Percentiles rank a stretch among this genome's conserved stretches.
phyloP scores from a whole-genome alignment of 2,113 vertebrate genomes.

The Sinocyclocheilus anophthalmus region DNA sequence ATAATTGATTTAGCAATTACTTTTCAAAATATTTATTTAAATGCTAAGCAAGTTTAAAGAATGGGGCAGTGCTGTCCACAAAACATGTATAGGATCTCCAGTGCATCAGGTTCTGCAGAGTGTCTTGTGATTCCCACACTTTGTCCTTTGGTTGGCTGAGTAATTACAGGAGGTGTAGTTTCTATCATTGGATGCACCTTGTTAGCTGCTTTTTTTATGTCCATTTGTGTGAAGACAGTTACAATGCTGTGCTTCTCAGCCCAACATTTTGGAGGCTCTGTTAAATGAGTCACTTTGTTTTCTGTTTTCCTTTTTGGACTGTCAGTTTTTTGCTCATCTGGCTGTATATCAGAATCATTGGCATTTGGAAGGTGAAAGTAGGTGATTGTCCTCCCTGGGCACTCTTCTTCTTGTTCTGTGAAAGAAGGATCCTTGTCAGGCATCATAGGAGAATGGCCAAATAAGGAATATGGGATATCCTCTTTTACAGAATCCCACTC shows the following conservation, averaged over 20 bases:
- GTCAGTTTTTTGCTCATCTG: constrained; percentile 69
- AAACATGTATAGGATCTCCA: constrained; percentile 73
- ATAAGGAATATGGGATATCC: constrained; percentile 76
- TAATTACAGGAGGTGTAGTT: constrained; percentile 64
- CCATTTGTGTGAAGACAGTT: constrained; percentile 66
- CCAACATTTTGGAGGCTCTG: constrained; percentile 63
- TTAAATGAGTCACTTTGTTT: constrained; percentile 23
- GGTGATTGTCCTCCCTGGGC: constrained; percentile 74
- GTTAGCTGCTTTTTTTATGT: constrained; percentile 80
- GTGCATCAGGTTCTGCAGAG: constrained; percentile 67
- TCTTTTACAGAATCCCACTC: constrained; percentile 60
- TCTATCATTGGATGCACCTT: constrained; percentile 85
- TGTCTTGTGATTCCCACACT: constrained; percentile 57
- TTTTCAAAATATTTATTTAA: background rate
- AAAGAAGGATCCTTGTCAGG: constrained; percentile 71
- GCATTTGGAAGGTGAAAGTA: constrained; percentile 88
- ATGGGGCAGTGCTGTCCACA: constrained; percentile 78
- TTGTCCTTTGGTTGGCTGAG: constrained; percentile 74
- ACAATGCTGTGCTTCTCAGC: constrained; percentile 68
- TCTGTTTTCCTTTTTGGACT: constrained; percentile 56
- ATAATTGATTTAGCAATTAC: background rate
- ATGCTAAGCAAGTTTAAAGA: constrained; percentile 51
- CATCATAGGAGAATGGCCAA: constrained; percentile 65
- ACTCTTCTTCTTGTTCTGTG: constrained; percentile 80
- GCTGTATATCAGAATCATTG: constrained; percentile 83